Evolutionary conservation across 2,113 vertebrate species (phyloP).

Genomic region (Notiomystis cincta): DNA sequence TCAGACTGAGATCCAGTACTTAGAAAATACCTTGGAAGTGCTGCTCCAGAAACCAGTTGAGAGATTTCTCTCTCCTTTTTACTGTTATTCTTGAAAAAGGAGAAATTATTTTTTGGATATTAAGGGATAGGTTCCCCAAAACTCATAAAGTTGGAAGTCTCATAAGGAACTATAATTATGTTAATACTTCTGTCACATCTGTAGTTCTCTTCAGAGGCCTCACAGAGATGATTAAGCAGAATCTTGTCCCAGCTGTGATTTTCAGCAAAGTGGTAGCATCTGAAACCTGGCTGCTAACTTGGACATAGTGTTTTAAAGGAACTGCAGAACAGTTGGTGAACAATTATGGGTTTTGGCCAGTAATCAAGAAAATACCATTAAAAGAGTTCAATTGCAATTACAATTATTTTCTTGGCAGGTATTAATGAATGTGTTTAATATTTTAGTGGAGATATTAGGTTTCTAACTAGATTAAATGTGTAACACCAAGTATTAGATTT

Average conservation of each 20-base stretch:
- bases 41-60: neutral
- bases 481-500: neutral
- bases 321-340: neutral
- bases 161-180: neutral
- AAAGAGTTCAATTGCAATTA: neutral
- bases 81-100: neutral
- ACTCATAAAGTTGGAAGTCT: neutral
- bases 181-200: neutral
- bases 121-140: neutral
- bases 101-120: neutral
- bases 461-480: neutral
- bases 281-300: neutral
- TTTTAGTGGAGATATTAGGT: neutral
- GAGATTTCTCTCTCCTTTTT: neutral
- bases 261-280: neutral
- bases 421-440: constrained; percentile 4
- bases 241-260: neutral
- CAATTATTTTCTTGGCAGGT: neutral
- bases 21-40: neutral
- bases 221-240: neutral
- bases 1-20: neutral
- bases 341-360: neutral
- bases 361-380: neutral
- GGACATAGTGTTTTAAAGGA: neutral
- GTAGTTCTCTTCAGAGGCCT: neutral